A percentile compares a stretch with the other conserved stretches of the same genome.
Evolutionary conservation across 2,888 invertebrate species (phyloP).

Genomic region (Trichopria drosophilae): DNA sequence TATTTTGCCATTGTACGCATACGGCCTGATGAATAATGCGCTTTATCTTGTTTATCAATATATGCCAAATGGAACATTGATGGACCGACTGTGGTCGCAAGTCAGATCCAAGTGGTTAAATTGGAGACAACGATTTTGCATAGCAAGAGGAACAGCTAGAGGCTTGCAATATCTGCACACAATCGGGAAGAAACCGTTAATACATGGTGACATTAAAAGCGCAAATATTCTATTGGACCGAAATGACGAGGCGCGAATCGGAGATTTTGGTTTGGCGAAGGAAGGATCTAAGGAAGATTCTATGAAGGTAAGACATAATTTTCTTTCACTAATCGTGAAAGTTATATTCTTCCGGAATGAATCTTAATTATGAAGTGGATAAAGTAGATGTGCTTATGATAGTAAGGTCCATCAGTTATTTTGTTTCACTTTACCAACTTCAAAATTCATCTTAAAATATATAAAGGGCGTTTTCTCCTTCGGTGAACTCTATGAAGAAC

Average conservation of each 20-base stretch:
- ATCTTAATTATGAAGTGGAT: background rate
- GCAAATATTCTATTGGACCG: conserved; percentile 88
- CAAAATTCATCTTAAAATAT: too few species aligned
- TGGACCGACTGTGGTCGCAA: conserved; percentile 67
- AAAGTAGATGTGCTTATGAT: too few species aligned
- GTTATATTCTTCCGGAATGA: background rate
- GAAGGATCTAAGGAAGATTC: conserved; percentile 68
- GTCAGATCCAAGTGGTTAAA: conserved; percentile 64
- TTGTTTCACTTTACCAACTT: too few species aligned
- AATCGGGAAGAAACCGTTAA: conserved; percentile 72
- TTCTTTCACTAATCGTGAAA: background rate
- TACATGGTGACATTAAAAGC: conserved; percentile 92
- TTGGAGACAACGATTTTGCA: conserved; percentile 74
- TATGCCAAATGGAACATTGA: conserved; percentile 87
- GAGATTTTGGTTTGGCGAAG: conserved; percentile 87
- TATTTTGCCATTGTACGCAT: conserved; percentile 81
- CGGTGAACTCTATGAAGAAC: too few species aligned
- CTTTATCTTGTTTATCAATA: conserved; percentile 87
- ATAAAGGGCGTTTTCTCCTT: too few species aligned
- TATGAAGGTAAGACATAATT: conserved; percentile 39
- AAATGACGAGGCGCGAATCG: conserved; percentile 82
- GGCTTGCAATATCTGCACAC: conserved; percentile 87
- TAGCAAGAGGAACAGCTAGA: conserved; percentile 80
- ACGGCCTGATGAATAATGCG: conserved; percentile 72
- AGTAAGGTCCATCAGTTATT: too few species aligned